Conservation (phyloP, 1,140 invertebrate genomes). For the Tachypleus tridentatus region DNA sequence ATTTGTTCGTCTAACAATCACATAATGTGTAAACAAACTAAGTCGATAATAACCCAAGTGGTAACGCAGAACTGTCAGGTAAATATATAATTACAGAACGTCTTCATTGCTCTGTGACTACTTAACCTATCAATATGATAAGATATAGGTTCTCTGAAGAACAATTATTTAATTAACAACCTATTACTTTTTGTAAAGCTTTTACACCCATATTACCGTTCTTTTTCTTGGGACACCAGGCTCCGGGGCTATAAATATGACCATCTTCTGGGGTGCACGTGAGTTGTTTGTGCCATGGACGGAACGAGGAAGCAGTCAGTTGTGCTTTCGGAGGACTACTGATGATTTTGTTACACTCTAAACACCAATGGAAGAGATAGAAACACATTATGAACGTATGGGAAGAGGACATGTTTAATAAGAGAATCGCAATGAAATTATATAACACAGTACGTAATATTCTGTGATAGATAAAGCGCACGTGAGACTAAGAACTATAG, state of each 20-base stretch:
- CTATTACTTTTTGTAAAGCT: neutral
- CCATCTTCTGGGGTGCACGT: constrained; percentile 44
- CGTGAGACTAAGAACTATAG: too few relatives aligned
- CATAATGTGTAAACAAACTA: too few relatives aligned
- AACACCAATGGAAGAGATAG: constrained; percentile 6
- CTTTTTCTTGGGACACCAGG: constrained; percentile 43
- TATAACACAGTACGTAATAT: too few relatives aligned
- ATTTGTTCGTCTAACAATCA: too few relatives aligned
- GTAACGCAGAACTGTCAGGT: too few relatives aligned
- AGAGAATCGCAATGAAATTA: too few relatives aligned
- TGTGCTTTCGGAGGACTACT: constrained; percentile 42
- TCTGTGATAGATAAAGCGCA: too few relatives aligned
- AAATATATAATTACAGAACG: neutral
- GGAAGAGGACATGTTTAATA: too few relatives aligned
- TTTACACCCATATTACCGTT: constrained; percentile 33
- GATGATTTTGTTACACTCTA: constrained; percentile 44
- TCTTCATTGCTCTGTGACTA: neutral
- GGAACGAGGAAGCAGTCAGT: constrained; percentile 38
- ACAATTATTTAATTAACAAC: neutral
- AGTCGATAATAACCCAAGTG: too few relatives aligned
- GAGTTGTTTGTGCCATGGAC: constrained; percentile 34
- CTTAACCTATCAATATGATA: neutral
- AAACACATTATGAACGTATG: too few relatives aligned
- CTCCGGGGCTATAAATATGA: constrained; percentile 41
- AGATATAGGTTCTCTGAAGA: neutral